A percentile compares a stretch with the other conserved stretches of the same genome.
These are phyloP conservation scores for Orestias chungarensis DNA, from an alignment of 2,797 vertebrate genomes.

Conservation along the genomic window DNA sequence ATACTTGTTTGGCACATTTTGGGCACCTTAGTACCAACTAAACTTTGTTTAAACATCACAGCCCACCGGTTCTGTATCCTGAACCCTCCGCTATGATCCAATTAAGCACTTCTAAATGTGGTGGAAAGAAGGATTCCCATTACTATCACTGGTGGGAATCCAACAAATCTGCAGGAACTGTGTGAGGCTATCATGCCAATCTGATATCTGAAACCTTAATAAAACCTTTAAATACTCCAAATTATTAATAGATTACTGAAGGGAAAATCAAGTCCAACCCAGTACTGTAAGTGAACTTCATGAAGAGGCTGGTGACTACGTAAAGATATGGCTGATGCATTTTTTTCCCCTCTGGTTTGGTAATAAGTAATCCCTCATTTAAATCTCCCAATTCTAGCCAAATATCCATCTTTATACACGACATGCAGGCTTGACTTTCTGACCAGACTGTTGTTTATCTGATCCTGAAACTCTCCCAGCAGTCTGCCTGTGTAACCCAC, in stretches of 20 bases:
- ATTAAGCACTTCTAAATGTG: no score
- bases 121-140: not conserved
- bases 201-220: not conserved
- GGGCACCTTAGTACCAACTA: not conserved
- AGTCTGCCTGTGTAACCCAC: slow-evolving; percentile 19
- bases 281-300: not conserved
- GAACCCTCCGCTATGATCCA: no score
- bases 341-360: not conserved
- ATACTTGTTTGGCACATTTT: not conserved
- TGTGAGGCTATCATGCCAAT: not conserved
- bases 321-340: not conserved
- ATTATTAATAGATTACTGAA: not conserved
- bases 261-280: not conserved
- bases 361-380: slow-evolving; percentile 26
- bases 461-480: slow-evolving; percentile 43
- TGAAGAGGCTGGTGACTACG: not conserved
- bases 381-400: slow-evolving; percentile 40
- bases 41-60: not conserved
- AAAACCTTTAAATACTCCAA: not conserved
- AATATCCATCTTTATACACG: slow-evolving; percentile 10
- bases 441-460: slow-evolving; percentile 54
- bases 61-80: no score
- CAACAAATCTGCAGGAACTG: not conserved
- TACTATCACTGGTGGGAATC: not conserved
- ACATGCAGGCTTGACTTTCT: slow-evolving; percentile 38